Evolutionary conservation across 2,797 vertebrate species (phyloP).

Genomic region (Mycteria americana): DNA sequence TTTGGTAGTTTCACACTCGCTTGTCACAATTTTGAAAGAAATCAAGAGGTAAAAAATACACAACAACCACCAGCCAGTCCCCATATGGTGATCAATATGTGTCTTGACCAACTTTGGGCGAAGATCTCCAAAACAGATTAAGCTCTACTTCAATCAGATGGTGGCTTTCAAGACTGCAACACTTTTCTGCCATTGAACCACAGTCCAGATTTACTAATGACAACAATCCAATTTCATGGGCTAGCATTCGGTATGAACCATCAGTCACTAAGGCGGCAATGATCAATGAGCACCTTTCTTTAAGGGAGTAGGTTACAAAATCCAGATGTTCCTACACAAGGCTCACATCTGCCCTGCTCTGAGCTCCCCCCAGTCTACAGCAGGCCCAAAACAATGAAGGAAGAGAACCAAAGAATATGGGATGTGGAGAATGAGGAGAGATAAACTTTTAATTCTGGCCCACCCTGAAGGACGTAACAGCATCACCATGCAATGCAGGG

Average conservation of each 20-base stretch:
- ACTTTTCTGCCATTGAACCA: neutral
- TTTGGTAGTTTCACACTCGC: neutral
- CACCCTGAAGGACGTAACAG: neutral
- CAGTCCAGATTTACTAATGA: neutral
- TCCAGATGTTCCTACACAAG: neutral
- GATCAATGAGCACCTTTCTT: neutral
- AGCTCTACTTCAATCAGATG: neutral
- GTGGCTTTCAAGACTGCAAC: neutral
- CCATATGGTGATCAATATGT: neutral
- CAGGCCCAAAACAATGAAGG: neutral
- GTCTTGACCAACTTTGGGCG: neutral
- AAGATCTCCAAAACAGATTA: neutral
- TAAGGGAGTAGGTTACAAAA: neutral
- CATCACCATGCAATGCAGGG: neutral
- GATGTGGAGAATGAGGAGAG: neutral
- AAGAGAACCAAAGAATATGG: neutral
- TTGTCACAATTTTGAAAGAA: neutral
- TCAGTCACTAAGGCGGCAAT: neutral
- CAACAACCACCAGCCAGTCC: neutral
- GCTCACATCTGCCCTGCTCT: neutral
- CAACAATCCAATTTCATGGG: neutral
- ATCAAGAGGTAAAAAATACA: neutral
- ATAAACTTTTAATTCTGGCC: neutral
- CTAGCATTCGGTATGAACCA: neutral
- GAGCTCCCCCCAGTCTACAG: neutral